These are phyloP conservation scores for Chauna torquata DNA, from an alignment of 2,113 vertebrate genomes.

Conservation along the genomic window DNA sequence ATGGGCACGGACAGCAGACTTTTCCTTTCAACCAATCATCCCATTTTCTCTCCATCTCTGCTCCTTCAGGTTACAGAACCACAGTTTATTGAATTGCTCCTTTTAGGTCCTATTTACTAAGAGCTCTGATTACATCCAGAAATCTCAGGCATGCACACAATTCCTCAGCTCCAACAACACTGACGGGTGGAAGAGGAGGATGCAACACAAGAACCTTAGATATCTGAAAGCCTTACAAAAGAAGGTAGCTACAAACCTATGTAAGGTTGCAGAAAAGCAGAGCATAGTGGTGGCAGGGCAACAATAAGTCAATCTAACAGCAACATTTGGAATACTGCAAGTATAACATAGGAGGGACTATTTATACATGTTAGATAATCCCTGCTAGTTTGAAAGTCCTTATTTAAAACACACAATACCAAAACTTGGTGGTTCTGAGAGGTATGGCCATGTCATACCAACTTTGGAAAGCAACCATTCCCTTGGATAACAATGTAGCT, in stretches of 20 bases:
- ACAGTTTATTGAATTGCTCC: not conserved
- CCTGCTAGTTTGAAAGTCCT: not conserved
- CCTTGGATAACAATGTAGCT: not conserved
- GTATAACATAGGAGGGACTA: not conserved
- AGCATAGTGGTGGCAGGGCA: not conserved
- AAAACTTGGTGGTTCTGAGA: not conserved
- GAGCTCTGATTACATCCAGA: not conserved
- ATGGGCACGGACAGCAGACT: not conserved
- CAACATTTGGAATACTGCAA: not conserved
- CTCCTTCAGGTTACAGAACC: not conserved
- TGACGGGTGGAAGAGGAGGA: not conserved
- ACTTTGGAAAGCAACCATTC: not conserved
- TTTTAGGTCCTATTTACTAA: not conserved
- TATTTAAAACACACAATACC: not conserved
- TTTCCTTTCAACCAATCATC: not conserved
- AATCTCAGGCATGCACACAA: not conserved
- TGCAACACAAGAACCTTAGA: fast-evolving
- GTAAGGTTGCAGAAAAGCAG: not conserved
- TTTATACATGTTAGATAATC: not conserved
- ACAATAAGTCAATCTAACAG: not conserved
- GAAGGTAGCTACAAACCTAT: not conserved
- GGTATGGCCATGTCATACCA: not conserved
- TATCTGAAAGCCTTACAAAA: not conserved
- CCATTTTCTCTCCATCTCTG: not conserved
- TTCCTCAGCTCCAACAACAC: not conserved